Conservation (phyloP, 2,113 vertebrate genomes). For the Melanocharis versteri region DNA sequence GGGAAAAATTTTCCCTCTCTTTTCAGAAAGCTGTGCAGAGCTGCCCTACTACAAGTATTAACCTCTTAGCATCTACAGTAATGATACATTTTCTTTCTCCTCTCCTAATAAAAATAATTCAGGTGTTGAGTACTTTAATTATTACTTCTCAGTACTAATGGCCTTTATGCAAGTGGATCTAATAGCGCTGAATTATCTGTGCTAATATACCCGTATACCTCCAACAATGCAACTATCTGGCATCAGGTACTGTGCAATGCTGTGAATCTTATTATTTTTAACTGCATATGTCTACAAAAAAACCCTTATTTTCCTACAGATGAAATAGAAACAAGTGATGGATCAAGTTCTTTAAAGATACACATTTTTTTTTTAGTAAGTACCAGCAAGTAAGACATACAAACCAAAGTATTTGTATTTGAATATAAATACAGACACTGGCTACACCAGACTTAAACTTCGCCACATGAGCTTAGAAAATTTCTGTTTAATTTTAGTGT, state of each 20-base stretch:
- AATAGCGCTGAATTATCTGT: neutral
- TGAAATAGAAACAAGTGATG: neutral
- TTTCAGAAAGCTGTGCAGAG: neutral
- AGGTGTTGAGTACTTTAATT: neutral
- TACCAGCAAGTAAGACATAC: neutral
- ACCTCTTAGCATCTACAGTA: neutral
- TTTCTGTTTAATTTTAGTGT: neutral
- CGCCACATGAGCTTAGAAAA: rapidly evolving
- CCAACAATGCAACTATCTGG: neutral
- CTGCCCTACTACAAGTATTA: neutral
- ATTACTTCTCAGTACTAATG: neutral
- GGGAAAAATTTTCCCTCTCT: neutral
- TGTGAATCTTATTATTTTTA: neutral
- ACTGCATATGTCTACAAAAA: neutral
- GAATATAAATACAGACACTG: neutral
- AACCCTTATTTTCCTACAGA: neutral
- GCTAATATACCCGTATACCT: neutral
- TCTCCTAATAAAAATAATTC: neutral
- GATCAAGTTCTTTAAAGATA: neutral
- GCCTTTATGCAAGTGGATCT: neutral
- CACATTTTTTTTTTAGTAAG: neutral
- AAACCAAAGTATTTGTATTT: neutral
- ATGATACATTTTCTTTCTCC: neutral
- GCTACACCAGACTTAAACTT: neutral
- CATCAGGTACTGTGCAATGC: neutral